phyloP scores from a whole-genome alignment of 2,797 vertebrate species.

The Amniataba percoides region DNA sequence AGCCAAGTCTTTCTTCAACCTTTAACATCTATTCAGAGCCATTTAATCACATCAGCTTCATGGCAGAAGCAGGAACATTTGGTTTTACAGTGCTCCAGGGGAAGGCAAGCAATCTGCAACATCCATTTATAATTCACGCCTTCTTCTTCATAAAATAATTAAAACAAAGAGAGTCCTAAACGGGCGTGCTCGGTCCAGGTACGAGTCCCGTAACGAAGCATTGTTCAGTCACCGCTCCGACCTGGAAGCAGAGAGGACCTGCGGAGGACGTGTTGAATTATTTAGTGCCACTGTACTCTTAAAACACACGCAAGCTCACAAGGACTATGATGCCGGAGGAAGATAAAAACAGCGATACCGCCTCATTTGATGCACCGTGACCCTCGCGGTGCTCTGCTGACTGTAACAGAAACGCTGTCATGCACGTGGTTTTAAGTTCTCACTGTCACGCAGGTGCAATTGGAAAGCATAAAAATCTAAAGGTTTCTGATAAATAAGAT shows the following conservation, averaged over 20 bases:
- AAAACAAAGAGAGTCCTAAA: neutral
- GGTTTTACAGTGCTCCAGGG: neutral
- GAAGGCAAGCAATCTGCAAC: constrained; percentile 17
- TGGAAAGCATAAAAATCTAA: neutral
- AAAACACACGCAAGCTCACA: constrained; percentile 48
- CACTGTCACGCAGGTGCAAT: neutral
- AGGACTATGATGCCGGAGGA: constrained; percentile 3
- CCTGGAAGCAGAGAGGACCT: constrained; percentile 30
- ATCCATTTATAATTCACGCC: constrained; percentile 13
- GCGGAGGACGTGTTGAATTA: constrained; percentile 73
- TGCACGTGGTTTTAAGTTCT: neutral
- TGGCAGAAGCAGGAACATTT: neutral
- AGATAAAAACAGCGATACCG: constrained; percentile 2
- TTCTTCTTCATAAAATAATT: constrained; percentile 1
- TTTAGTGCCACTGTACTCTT: constrained; percentile 75
- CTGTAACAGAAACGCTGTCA: neutral
- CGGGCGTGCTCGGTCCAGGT: neutral
- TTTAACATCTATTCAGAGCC: constrained; percentile 15
- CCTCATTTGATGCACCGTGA: constrained; percentile 1
- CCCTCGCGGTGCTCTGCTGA: neutral
- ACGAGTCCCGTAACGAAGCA: constrained; percentile 21
- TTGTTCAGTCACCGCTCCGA: constrained; percentile 23
- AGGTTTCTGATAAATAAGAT: neutral
- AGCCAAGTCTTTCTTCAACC: constrained; percentile 17
- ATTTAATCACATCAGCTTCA: neutral